These are phyloP conservation scores for Salminus brasiliensis DNA, from an alignment of 2,113 vertebrate genomes.

Conservation along the genomic window DNA sequence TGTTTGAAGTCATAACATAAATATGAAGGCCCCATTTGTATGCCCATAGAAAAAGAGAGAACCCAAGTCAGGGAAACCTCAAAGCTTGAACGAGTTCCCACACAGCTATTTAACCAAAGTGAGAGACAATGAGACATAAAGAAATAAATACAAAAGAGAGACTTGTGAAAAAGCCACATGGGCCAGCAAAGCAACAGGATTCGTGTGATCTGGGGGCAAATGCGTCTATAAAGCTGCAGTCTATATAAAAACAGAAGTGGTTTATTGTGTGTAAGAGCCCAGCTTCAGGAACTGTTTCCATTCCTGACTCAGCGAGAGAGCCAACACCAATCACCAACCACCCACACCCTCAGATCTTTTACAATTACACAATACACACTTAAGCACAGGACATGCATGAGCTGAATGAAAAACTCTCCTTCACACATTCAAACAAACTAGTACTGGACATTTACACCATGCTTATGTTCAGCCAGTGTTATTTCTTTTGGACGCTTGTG, in stretches of 20 bases:
- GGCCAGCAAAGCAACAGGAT: conserved; percentile 2
- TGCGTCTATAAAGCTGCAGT: conserved; percentile 26
- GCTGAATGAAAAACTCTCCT: conserved; percentile 9
- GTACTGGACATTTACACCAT: neutral
- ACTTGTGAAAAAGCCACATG: neutral
- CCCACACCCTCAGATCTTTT: conserved; percentile 53
- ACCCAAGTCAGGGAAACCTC: neutral
- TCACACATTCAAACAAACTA: neutral
- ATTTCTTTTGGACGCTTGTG: neutral
- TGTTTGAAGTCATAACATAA: neutral
- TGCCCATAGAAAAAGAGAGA: neutral
- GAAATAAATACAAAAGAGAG: conserved; percentile 17
- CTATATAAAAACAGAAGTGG: conserved; percentile 39
- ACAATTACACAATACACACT: conserved; percentile 43
- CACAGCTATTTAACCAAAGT: conserved; percentile 7
- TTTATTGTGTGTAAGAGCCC: neutral
- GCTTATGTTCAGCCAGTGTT: neutral
- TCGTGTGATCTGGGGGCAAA: conserved; percentile 35
- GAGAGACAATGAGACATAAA: conserved; percentile 11
- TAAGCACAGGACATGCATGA: neutral
- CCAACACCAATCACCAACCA: conserved; percentile 11
- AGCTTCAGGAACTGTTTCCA: conserved; percentile 16
- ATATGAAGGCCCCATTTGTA: neutral
- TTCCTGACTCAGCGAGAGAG: conserved; percentile 1
- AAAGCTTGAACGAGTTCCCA: neutral